phyloP scores from a whole-genome alignment of 2,113 vertebrate species.

The Apodemus sylvaticus region DNA sequence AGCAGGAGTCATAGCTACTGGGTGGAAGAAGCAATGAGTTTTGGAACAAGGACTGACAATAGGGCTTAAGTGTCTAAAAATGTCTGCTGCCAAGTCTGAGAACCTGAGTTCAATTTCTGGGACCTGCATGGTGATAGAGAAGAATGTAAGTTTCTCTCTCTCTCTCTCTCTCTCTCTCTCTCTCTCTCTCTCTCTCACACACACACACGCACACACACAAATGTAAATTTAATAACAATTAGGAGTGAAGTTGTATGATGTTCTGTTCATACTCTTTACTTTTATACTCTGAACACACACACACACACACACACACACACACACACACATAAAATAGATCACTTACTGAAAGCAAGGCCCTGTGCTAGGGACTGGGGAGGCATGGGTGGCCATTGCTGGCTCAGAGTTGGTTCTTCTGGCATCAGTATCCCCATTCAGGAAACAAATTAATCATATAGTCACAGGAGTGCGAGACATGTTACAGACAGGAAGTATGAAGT shows the following conservation, averaged over 20 bases:
- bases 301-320: too few relatives aligned
- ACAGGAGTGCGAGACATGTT: slow-evolving; percentile 23
- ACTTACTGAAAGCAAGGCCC: neutral
- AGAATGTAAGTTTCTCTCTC: too few relatives aligned
- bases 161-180: too few relatives aligned
- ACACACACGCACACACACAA: neutral
- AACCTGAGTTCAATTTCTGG: neutral
- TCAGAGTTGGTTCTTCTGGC: neutral
- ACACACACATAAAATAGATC: too few relatives aligned
- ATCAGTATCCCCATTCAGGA: slow-evolving; percentile 34
- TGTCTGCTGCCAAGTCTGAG: neutral
- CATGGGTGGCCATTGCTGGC: neutral
- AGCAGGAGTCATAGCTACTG: neutral
- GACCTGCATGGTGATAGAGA: neutral
- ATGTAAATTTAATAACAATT: neutral
- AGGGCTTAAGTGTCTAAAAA: neutral
- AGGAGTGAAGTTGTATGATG: neutral
- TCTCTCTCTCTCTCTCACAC: too few relatives aligned
- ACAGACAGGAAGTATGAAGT: neutral
- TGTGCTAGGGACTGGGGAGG: neutral
- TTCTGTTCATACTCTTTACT: neutral
- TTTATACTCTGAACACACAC: neutral
- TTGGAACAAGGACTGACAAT: neutral
- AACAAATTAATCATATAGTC: slow-evolving; percentile 37
- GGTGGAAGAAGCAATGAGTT: neutral